Evolutionary conservation across 2,113 vertebrate species (phyloP).

Genomic region (Vireo altiloquus): DNA sequence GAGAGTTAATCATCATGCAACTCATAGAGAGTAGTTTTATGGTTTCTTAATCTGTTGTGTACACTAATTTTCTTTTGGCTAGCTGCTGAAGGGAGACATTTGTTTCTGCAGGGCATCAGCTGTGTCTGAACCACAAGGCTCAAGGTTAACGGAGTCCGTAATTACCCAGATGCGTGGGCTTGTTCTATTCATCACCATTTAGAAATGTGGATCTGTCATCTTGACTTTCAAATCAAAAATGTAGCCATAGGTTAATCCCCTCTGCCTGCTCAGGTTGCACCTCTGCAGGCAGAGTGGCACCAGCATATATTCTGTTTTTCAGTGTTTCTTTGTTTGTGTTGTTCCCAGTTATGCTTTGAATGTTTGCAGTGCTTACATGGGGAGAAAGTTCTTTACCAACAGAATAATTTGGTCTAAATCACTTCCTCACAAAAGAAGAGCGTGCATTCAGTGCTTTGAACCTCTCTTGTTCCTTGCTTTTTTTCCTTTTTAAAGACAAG

Average conservation of each 20-base stretch:
- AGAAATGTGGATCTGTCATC: constrained; percentile 15
- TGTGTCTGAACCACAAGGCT: not conserved
- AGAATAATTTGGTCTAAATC: not conserved
- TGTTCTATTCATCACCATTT: not conserved
- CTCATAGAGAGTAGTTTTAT: not conserved
- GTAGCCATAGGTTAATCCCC: constrained; percentile 16
- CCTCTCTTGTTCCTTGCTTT: not conserved
- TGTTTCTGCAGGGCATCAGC: constrained; percentile 36
- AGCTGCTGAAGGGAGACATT: constrained; percentile 13
- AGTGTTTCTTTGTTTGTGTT: not conserved
- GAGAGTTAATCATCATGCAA: not conserved
- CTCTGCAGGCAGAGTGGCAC: not conserved
- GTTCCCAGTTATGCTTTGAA: not conserved
- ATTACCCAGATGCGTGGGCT: not conserved
- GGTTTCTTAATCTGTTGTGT: not conserved
- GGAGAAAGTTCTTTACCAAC: not conserved
- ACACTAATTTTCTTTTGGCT: constrained; percentile 16
- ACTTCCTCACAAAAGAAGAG: not conserved
- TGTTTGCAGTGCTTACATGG: not conserved
- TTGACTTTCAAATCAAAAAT: not conserved
- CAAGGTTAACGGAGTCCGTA: not conserved
- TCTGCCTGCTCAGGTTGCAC: not conserved
- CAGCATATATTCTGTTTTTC: not conserved
- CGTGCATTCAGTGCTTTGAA: not conserved
- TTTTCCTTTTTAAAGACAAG: not conserved